Base-by-base conservation (phyloP, 1,140 invertebrate species). In the Drosophila miranda region DNA sequence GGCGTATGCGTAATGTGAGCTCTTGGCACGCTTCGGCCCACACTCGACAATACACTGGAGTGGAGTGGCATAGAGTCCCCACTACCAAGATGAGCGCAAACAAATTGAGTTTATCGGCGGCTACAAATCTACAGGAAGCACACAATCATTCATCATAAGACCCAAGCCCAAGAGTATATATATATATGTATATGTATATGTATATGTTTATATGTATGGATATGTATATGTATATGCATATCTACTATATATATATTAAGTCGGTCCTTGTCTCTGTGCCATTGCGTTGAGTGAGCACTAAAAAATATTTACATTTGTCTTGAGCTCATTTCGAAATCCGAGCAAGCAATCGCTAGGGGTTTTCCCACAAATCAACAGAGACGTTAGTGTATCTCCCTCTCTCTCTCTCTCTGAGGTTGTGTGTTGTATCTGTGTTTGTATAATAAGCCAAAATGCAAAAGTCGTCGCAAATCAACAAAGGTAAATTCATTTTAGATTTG, bases 401-500 rank as follows among this genome's bases (percentile, higher is more conserved):
- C 4, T 34, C n/a, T 3, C 30, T 28, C 26, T n/a, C 38, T 28
- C 9, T 16, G 4, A 11, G 16, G 21, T 21, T 53, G 61, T 56
- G 16, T 34, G 34, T 38, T 38, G 34, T 38, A 38, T 6, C 30
- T 19, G 50, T 26, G 13, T 62, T 34, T 62, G 19, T 66, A 46
- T 75, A 56, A 74, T 62, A 60, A 86, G 68, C 67, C 81, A 79
- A 83, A 84, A 83, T 75, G 71, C 80, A 71, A 84, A 84, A 81
- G 81, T 75, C 82, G 63, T 74, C 52, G 74, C 80, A 84, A 79
- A 83, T 84, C 80, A 76, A 80, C 80, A 80, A 73, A 84, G 81
- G 81, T 84, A 84, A 84, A 84, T 84, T 84, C 81, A 84, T 84
- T 84, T 84, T 68, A 77, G 73, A 86, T 86, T 84, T 84, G 81